These are phyloP conservation scores for Dromiciops gliroides DNA, from an alignment of 2,113 vertebrate species.

Conservation along the genomic window DNA sequence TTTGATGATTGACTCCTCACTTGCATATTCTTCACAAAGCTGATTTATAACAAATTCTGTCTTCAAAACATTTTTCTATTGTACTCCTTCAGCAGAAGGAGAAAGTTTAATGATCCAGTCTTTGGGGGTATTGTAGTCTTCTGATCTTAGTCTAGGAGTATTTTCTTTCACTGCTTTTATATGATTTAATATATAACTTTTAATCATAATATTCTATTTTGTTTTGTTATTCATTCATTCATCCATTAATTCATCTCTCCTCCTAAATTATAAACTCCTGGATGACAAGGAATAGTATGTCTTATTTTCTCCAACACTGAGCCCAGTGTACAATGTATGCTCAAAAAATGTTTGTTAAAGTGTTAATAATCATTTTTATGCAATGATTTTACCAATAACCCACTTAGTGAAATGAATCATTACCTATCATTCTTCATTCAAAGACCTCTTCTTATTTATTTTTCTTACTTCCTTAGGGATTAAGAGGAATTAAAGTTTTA, in stretches of 20 bases:
- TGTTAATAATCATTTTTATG: not conserved
- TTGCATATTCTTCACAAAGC: not conserved
- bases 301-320: not conserved
- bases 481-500: not conserved
- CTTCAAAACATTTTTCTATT: not conserved
- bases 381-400: not conserved
- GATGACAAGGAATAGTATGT: not conserved
- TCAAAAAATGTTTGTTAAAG: not conserved
- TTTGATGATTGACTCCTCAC: not conserved
- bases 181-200: too few relatives aligned
- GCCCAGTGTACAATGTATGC: not conserved
- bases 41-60: slow-evolving; percentile 4
- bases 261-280: not conserved
- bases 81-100: not conserved
- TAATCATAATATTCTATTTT: not conserved
- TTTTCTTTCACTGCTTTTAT: not conserved
- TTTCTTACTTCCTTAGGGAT: not conserved
- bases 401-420: not conserved
- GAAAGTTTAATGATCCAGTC: not conserved
- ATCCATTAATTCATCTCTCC: not conserved
- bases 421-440: not conserved
- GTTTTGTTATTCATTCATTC: not conserved
- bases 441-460: not conserved
- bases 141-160: not conserved
- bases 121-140: not conserved